These are phyloP conservation scores for Phataginus tricuspis DNA, from an alignment of 2,797 vertebrate genomes.

Conservation along the genomic window DNA sequence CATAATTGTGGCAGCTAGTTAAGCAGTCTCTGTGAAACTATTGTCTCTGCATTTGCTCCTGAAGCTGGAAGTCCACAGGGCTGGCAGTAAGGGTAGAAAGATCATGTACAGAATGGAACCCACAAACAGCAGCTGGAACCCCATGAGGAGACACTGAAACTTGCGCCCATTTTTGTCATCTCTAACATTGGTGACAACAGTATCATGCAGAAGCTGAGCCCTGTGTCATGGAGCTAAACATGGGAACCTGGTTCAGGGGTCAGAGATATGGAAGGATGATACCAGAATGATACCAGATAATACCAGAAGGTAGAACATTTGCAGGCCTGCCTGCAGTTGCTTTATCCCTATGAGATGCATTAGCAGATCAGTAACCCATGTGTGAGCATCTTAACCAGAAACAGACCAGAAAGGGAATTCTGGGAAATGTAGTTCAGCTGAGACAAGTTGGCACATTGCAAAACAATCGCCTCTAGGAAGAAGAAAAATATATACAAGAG, in stretches of 20 bases:
- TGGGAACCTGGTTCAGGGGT: background rate
- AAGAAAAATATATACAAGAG: background rate
- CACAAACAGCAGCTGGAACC: background rate
- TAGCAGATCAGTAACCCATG: background rate
- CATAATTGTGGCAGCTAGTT: background rate
- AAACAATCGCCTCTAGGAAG: background rate
- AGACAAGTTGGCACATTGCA: background rate
- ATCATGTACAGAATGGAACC: background rate
- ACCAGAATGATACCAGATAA: no score
- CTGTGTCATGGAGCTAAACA: background rate
- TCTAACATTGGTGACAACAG: background rate
- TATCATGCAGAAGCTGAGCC: background rate
- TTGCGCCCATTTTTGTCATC: background rate
- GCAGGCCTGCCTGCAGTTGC: background rate
- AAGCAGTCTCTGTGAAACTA: background rate
- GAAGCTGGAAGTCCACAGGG: background rate
- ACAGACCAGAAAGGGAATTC: background rate
- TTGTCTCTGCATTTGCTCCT: background rate
- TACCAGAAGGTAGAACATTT: background rate
- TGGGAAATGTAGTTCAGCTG: background rate
- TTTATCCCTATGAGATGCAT: background rate
- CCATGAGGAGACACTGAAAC: background rate
- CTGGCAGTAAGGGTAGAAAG: background rate
- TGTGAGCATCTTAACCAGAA: background rate
- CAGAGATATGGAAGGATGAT: background rate